A percentile compares a stretch with the other conserved stretches of the same genome.
phyloP scores from a whole-genome alignment of 2,797 vertebrate species.

The Chrysocyon brachyurus region DNA sequence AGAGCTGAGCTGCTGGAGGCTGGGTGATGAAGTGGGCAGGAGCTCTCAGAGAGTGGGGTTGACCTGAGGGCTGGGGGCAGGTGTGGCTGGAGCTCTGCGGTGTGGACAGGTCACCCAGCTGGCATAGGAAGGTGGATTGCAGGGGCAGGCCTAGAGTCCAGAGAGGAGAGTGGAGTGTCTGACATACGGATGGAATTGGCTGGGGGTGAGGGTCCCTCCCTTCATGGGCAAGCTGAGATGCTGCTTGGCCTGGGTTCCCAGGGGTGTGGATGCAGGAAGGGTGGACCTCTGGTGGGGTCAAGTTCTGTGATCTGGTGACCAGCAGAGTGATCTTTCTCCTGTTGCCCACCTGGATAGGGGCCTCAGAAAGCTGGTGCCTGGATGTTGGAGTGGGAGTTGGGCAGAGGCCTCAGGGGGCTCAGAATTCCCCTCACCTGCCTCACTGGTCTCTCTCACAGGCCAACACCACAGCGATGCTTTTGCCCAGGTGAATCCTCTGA shows the following conservation, averaged over 20 bases:
- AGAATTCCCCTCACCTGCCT: not conserved
- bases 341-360: not conserved
- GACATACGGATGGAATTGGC: not conserved
- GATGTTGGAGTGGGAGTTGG: not conserved
- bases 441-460: conserved; percentile 84
- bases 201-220: not conserved
- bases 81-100: not conserved
- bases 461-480: conserved; percentile 91
- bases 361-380: conserved; percentile 72
- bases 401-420: not conserved
- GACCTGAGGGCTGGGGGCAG: not conserved
- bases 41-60: not conserved
- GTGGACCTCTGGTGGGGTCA: not conserved
- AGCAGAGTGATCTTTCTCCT: not conserved
- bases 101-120: not conserved
- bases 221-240: no score
- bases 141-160: not conserved
- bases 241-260: not conserved
- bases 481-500: conserved; percentile 89
- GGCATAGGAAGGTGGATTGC: not conserved
- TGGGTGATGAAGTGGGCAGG: not conserved
- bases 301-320: not conserved
- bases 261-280: not conserved
- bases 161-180: not conserved
- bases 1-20: not conserved